A percentile compares a stretch with the other conserved stretches of the same genome.
These are phyloP conservation scores for Athalia rosae DNA, from an alignment of 2,888 invertebrate genomes.

Conservation along the genomic window DNA sequence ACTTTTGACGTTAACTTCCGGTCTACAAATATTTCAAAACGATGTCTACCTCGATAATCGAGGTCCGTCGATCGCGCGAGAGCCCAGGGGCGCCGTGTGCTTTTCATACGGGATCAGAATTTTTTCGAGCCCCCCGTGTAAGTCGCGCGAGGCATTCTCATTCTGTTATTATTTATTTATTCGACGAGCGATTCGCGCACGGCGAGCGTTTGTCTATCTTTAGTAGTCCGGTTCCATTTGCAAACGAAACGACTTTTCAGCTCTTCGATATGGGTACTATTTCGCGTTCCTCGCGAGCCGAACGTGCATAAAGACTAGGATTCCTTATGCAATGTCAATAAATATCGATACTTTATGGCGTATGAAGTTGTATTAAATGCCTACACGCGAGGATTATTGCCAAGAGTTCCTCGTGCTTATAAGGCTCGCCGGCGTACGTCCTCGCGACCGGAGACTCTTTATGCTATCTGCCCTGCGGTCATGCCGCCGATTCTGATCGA, in stretches of 20 bases:
- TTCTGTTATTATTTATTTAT: neutral
- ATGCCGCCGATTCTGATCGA: conserved; percentile 15
- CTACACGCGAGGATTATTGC: conserved; percentile 59
- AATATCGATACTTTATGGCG: conserved; percentile 63
- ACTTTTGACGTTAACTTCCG: conserved; percentile 34
- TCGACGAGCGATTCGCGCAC: neutral
- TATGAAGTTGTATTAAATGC: conserved; percentile 60
- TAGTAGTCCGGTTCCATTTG: conserved; percentile 1
- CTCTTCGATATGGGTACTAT: no score
- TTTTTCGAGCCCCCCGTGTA: no score
- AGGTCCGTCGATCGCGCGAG: neutral
- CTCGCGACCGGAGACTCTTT: neutral
- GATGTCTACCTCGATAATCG: neutral
- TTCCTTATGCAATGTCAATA: conserved; percentile 65
- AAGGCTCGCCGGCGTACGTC: conserved; percentile 50
- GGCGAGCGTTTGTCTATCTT: neutral
- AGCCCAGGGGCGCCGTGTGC: neutral
- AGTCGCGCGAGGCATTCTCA: no score
- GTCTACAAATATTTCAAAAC: conserved; percentile 9
- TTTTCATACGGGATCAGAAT: no score
- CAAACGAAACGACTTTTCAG: conserved; percentile 8
- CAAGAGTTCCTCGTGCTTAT: conserved; percentile 59
- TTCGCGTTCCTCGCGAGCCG: conserved; percentile 7
- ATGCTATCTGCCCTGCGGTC: conserved; percentile 4
- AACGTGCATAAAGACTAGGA: conserved; percentile 42